Percentiles rank a stretch among this genome's conserved stretches.
Conservation (phyloP, 2,797 vertebrate genomes). For the Miichthys miiuy region DNA sequence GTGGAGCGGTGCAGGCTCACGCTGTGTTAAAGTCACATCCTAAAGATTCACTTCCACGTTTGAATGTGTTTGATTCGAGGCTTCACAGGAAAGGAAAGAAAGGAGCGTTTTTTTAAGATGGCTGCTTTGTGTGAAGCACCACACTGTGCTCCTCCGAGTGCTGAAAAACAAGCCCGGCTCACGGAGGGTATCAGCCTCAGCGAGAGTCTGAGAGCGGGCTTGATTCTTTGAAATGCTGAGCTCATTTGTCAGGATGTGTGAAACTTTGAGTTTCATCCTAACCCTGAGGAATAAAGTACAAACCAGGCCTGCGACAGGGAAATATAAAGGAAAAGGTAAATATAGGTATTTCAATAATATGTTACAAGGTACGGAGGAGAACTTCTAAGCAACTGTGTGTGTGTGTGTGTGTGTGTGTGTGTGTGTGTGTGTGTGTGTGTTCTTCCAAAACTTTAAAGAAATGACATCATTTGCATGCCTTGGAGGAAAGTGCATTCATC, state of each 20-base stretch:
- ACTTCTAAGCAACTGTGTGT: conserved; percentile 8
- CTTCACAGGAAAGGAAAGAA: neutral
- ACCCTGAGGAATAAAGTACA: conserved; percentile 6
- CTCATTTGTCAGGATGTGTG: conserved; percentile 29
- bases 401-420: neutral
- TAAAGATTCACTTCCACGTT: conserved; percentile 6
- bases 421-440: neutral
- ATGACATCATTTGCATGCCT: conserved; percentile 18
- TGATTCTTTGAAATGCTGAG: conserved; percentile 2
- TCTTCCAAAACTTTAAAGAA: conserved; percentile 37
- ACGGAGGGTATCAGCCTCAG: neutral
- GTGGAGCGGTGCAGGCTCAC: neutral
- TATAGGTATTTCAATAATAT: neutral
- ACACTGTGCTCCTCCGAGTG: neutral
- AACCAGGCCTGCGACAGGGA: neutral
- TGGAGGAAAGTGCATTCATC: conserved; percentile 21
- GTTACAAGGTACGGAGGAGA: neutral
- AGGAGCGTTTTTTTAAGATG: neutral
- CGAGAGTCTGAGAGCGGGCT: neutral
- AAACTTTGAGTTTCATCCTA: neutral
- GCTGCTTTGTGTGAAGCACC: neutral
- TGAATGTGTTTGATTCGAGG: conserved; percentile 28
- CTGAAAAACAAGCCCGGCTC: conserved; percentile 12
- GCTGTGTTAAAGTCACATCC: neutral
- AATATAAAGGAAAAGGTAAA: neutral